Evolutionary conservation across 2,797 vertebrate species (phyloP).

Genomic region (Calcarius lapponicus): DNA sequence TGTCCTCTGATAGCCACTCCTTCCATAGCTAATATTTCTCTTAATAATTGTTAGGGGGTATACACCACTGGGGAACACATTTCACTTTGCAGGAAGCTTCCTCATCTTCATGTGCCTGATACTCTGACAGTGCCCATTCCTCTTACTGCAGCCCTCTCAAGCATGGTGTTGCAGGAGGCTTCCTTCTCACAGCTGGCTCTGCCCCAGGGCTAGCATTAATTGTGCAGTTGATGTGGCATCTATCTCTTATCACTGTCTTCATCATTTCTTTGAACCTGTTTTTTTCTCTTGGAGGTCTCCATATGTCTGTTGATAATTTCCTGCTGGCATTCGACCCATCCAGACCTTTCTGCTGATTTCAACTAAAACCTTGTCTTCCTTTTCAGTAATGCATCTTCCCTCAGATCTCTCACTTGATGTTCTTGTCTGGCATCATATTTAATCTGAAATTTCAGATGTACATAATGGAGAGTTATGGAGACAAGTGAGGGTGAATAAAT

Average conservation of each 20-base stretch:
- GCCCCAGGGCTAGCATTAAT: neutral
- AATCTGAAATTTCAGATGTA: neutral
- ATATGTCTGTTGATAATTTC: neutral
- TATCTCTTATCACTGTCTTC: neutral
- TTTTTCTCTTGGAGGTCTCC: neutral
- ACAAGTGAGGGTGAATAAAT: neutral
- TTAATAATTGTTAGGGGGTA: neutral
- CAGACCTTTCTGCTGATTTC: neutral
- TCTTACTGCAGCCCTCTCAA: neutral
- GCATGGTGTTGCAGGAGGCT: neutral
- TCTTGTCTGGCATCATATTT: neutral
- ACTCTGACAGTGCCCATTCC: neutral
- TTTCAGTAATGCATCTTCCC: neutral
- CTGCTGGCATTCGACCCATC: neutral
- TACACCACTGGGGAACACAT: rapidly evolving
- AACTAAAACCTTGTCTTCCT: neutral
- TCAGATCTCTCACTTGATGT: neutral
- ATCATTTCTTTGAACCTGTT: neutral
- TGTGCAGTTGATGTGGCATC: neutral
- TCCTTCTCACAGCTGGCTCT: neutral
- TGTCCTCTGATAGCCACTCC: neutral
- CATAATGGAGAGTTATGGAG: neutral
- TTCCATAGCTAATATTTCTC: neutral
- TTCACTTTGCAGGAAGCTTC: neutral
- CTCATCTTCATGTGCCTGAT: neutral